Conservation (phyloP, 2,888 invertebrate species). For the Blastobasis lacticolella region DNA sequence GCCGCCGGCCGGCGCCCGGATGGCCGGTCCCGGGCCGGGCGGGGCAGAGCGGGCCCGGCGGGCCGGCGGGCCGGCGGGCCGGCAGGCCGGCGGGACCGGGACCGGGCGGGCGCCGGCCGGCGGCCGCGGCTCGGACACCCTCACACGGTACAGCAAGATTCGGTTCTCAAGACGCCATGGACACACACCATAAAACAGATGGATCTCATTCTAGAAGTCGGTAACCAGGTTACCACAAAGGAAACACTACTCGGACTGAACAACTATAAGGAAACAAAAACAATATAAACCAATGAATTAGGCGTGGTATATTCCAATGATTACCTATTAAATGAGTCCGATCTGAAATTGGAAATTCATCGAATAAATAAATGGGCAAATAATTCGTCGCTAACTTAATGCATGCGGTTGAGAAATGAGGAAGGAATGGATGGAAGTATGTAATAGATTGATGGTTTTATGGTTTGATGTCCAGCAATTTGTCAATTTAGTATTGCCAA, state of each 20-base stretch:
- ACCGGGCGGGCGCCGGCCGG: constrained; percentile 1
- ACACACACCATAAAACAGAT: constrained; percentile 40
- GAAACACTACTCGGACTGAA: constrained; percentile 52
- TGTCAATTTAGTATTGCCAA: constrained; percentile 15
- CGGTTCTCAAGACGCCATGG: constrained; percentile 27
- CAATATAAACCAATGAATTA: constrained; percentile 33
- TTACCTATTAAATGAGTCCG: constrained; percentile 76
- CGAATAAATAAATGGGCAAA: constrained; percentile 47
- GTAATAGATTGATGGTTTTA: constrained; percentile 10
- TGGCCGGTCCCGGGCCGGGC: constrained; percentile 3
- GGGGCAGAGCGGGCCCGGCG: not conserved
- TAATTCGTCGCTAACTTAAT: constrained; percentile 27
- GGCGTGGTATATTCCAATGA: constrained; percentile 53
- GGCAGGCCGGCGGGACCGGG: constrained; percentile 9
- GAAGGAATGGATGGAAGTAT: constrained; percentile 12
- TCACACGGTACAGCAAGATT: constrained; percentile 20
- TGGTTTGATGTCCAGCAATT: constrained; percentile 14
- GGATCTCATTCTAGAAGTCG: constrained; percentile 44
- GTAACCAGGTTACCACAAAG: constrained; percentile 36
- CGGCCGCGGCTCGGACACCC: constrained; percentile 6
- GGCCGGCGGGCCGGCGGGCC: constrained; percentile 1
- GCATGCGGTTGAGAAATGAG: constrained; percentile 34
- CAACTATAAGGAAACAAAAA: constrained; percentile 42
- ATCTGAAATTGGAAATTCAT: constrained; percentile 71
- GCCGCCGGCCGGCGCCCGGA: constrained; percentile 11